A percentile compares a stretch with the other conserved stretches of the same genome.
phyloP scores from a whole-genome alignment of 2,113 vertebrate genomes.

The Onychorhynchus coronatus region DNA sequence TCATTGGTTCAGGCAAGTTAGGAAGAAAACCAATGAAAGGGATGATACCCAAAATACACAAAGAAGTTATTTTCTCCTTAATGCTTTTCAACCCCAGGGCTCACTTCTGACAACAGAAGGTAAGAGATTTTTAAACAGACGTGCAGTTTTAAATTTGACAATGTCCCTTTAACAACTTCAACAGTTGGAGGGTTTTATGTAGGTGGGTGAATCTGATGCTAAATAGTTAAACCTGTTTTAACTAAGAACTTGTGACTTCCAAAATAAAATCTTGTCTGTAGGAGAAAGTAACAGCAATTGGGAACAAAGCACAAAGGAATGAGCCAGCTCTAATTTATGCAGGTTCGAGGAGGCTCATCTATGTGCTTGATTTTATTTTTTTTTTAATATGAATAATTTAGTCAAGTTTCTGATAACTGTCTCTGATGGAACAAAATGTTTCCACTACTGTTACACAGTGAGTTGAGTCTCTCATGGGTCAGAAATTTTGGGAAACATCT shows the following conservation, averaged over 20 bases:
- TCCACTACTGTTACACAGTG: not conserved
- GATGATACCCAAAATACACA: not conserved
- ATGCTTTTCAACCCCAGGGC: not conserved
- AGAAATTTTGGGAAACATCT: not conserved
- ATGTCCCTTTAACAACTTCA: slow-evolving; percentile 24
- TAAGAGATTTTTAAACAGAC: slow-evolving; percentile 13
- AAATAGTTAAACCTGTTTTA: slow-evolving; percentile 56
- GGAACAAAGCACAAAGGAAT: not conserved
- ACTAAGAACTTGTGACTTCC: slow-evolving; percentile 13
- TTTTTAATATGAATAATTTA: not conserved
- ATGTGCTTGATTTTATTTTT: not conserved
- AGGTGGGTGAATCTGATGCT: slow-evolving; percentile 35
- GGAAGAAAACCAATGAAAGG: not conserved
- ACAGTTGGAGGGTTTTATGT: slow-evolving; percentile 31
- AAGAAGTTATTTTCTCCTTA: not conserved
- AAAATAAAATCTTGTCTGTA: slow-evolving; percentile 10
- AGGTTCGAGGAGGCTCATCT: not conserved
- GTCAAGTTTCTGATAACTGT: not conserved
- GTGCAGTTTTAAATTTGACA: not conserved
- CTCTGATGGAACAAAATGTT: not conserved
- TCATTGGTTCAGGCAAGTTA: not conserved
- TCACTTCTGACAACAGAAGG: slow-evolving; percentile 31
- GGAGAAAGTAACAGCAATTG: not conserved
- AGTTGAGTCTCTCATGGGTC: not conserved
- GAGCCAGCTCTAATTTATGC: not conserved